Conservation (phyloP, 2,888 invertebrate species). For the Acronicta psi region DNA sequence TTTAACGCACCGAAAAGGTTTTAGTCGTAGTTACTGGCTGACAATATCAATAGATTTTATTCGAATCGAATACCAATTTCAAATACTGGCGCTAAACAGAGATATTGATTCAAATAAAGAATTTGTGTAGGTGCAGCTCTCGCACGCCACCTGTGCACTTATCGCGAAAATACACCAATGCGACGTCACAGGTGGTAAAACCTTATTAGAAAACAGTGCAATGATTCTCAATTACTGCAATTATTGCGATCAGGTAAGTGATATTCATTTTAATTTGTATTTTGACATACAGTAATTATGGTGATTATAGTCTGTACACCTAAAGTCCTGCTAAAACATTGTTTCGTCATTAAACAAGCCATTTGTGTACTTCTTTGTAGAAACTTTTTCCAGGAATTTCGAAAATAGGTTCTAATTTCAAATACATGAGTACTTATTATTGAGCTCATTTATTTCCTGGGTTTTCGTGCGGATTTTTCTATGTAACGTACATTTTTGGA, state of each 20-base stretch:
- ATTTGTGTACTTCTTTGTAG: too few relatives aligned
- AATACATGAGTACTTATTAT: neutral
- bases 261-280: neutral
- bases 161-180: neutral
- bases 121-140: neutral
- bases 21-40: neutral
- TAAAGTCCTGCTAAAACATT: too few relatives aligned
- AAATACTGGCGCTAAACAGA: slow-evolving; percentile 17
- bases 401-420: neutral
- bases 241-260: slow-evolving; percentile 26
- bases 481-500: too few relatives aligned
- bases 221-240: slow-evolving; percentile 29
- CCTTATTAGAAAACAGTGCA: slow-evolving; percentile 22
- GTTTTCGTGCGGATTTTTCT: neutral
- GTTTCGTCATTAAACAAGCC: too few relatives aligned
- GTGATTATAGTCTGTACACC: too few relatives aligned
- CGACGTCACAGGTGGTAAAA: slow-evolving; percentile 20
- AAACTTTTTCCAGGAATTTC: too few relatives aligned
- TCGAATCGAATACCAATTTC: slow-evolving; percentile 8
- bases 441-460: slow-evolving; percentile 3
- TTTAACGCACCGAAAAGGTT: too few relatives aligned
- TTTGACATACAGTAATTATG: neutral
- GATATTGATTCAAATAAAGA: neutral
- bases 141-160: slow-evolving; percentile 20
- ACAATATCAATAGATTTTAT: neutral